Evolutionary conservation across 2,113 vertebrate genomes (phyloP).

Genomic region (Apistogramma diplotaenia): DNA sequence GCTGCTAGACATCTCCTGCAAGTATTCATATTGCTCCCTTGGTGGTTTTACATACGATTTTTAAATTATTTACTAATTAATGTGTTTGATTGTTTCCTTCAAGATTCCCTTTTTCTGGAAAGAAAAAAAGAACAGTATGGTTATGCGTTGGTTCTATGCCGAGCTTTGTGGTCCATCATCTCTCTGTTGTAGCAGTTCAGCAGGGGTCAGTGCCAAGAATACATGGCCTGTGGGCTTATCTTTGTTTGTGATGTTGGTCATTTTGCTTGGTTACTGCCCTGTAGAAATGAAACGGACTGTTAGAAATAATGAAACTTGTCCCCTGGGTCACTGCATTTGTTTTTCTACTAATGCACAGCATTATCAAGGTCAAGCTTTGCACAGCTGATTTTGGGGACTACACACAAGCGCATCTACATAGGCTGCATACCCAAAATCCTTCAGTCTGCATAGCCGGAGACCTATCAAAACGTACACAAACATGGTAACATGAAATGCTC

Average conservation of each 20-base stretch:
- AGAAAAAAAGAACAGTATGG: neutral
- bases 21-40: neutral
- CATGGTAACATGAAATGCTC: no score
- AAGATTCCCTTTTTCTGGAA: neutral
- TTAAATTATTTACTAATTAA: neutral
- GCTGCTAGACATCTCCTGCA: neutral
- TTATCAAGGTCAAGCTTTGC: neutral
- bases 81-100: neutral
- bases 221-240: neutral
- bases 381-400: neutral
- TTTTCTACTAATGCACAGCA: neutral
- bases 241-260: neutral
- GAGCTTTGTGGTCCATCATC: neutral
- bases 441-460: neutral
- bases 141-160: rapidly evolving
- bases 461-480: no score
- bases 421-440: neutral
- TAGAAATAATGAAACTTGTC: neutral
- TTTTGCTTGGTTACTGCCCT: neutral
- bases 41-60: neutral
- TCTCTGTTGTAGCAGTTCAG: neutral
- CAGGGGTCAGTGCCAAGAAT: neutral
- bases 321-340: neutral
- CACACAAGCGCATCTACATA: neutral
- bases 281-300: neutral